Conservation (phyloP, 1,140 invertebrate genomes). For the Lethrus apterus region DNA sequence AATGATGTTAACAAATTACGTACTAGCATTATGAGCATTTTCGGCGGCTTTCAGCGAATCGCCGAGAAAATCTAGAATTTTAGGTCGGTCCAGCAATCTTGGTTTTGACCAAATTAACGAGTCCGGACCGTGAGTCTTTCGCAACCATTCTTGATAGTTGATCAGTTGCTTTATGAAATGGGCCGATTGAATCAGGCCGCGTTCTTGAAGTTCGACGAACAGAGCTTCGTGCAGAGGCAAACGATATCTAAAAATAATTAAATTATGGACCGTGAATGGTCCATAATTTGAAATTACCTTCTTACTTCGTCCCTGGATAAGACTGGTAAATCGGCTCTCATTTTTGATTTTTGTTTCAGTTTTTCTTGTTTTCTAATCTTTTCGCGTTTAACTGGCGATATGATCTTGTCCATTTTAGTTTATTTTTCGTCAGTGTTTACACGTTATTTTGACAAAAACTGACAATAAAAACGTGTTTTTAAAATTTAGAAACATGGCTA, state of each 20-base stretch:
- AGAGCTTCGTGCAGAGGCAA: slow-evolving; percentile 46
- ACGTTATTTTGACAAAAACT: too few species aligned
- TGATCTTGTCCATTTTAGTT: slow-evolving; percentile 13
- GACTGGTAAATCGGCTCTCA: slow-evolving; percentile 15
- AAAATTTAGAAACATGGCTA: too few species aligned
- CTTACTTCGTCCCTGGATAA: slow-evolving; percentile 18
- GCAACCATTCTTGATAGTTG: slow-evolving; percentile 44
- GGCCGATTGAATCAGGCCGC: slow-evolving; percentile 42
- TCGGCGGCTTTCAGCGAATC: slow-evolving; percentile 42
- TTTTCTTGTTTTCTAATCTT: slow-evolving; percentile 11
- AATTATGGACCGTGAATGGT: background rate
- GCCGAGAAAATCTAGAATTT: slow-evolving; percentile 43
- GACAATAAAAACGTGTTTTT: too few species aligned
- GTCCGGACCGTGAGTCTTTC: slow-evolving; percentile 42
- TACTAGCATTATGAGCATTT: slow-evolving; percentile 28
- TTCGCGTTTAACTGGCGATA: slow-evolving; percentile 13
- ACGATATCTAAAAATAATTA: slow-evolving; percentile 40
- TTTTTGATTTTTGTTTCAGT: background rate
- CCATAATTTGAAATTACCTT: slow-evolving; percentile 15
- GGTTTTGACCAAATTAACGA: slow-evolving; percentile 35
- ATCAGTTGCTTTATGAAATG: slow-evolving; percentile 46
- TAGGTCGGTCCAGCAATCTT: slow-evolving; percentile 40
- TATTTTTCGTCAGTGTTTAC: too few species aligned
- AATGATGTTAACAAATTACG: background rate
- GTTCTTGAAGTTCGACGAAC: slow-evolving; percentile 46